Base-by-base conservation (phyloP, 2,797 vertebrate species). In the Oreochromis mossambicus region DNA sequence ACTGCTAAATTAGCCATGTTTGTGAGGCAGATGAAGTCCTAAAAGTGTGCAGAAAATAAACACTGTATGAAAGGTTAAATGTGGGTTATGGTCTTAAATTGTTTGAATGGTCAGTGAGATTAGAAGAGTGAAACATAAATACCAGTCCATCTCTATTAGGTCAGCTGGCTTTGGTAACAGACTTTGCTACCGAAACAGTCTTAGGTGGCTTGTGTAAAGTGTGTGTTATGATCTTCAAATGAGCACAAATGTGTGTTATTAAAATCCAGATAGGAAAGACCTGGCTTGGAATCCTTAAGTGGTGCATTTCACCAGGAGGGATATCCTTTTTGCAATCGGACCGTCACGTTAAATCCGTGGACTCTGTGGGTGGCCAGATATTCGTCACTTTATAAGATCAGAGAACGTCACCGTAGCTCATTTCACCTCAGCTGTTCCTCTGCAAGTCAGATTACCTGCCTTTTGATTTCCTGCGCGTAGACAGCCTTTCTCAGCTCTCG, bases 391-490 rank as follows among this genome's bases (percentile, higher is more conserved):
- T 56, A 82, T 51, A 32, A 77, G 50, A 87, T 91, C 84, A 83
- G 41, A 83, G 29, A 17, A 12, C 26, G 75, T 81, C 61, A 83
- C 70, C 56, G 41, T 15, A 84, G 79, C 76, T 85, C 24, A 29
- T 80, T 86, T 83, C 80, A 90, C 79, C 82, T 82, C 48, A 34
- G 83, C 81, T 83, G 81, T 87, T 83, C 48, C 83, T 43, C 21
- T 79, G 66, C 61, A 68, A 77, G 73, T 61, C 83, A 83, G 79
- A 87, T 86, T 87, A 87, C 75, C 43, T 48, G 36, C n/a, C 90
- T 93, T 93, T 86, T 92, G 90, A 91, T 89, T 92, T 86, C 85
- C 82, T 63, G 32, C 50, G 36, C 41, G 4, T 73, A 79, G 36
- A 55, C 41, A 2, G 36, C 48, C 77, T 81, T 76, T 78, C 52